Conservation (phyloP, 2,797 vertebrate genomes). For the Corythornis leucogaster region DNA sequence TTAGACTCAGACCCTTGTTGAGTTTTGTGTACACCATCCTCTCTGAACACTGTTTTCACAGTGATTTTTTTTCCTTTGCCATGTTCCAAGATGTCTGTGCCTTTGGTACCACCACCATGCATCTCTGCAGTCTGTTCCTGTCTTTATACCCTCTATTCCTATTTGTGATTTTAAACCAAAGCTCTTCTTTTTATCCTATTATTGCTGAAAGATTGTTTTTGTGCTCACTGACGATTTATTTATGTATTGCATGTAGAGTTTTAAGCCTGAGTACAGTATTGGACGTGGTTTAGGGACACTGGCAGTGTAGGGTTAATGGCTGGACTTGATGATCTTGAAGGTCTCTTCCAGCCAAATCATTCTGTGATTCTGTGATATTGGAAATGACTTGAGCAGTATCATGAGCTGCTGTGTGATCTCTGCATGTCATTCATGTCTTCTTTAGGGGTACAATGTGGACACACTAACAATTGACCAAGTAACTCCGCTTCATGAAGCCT, state of each 20-base stretch:
- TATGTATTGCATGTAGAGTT: background rate
- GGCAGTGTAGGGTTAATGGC: too few species aligned
- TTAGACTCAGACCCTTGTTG: background rate
- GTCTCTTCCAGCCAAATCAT: too few species aligned
- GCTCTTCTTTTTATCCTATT: background rate
- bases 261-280: background rate
- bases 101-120: background rate
- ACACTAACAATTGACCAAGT: conserved; percentile 93
- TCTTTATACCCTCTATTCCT: background rate
- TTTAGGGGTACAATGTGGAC: conserved; percentile 93
- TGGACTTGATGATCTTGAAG: too few species aligned
- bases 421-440: background rate
- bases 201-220: background rate
- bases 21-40: background rate
- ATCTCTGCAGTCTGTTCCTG: background rate
- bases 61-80: background rate
- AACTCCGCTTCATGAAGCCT: conserved; percentile 94
- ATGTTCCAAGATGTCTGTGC: background rate
- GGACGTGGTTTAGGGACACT: background rate
- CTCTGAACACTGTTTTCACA: background rate
- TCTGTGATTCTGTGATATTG: background rate
- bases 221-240: background rate
- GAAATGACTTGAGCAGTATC: background rate
- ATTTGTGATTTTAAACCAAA: background rate
- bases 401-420: background rate